Evolutionary conservation across 2,113 vertebrate species (phyloP), one percentile per base, ranked within the genome.

Genomic region (Varanus salvator): DNA sequence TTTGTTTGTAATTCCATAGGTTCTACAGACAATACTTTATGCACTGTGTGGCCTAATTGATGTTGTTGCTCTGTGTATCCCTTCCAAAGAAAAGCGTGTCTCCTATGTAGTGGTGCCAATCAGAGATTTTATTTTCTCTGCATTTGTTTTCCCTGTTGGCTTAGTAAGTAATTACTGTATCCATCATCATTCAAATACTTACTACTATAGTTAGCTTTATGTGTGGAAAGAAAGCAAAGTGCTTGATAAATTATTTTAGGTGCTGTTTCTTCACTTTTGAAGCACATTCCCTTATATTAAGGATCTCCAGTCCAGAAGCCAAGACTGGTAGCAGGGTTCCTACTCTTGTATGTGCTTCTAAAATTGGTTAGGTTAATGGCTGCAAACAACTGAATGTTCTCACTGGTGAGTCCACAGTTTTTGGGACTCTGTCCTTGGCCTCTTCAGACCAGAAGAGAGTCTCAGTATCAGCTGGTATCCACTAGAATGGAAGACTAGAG

Each of bases 11-110:
- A 89, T 83, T 81, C 78, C 69, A 87, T 86, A 95, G 94, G 91
- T 92, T 50, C 91, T 97, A 17, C 95, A 91, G 14, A 76, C 91
- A 21, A 87, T 94, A 21, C 94, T 95, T 71, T 95, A 95, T 87
- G 90, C 90, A 6, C 8, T 95, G 8, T 90, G 93, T 84, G 68
- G 92, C 12, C 52, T 92, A 25, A 72, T 31, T 68, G 93, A 95
- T 82, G 27, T 92, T 21, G 34, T 90, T 68, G 80, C 88, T 27
- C 80, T 95, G 69, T 89, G 91, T 14, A 0, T 54, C 44, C 38
- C 85, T 84, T 78, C 54, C 38, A 80, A 76, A 80, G 85, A 88
- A n/a, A 72, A 54, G 80, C 66, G 34, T 27, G 27, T 87, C 8
- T 75, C 89, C 68, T 12, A 29, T 72, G 3, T 89, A 19, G 7